Base-by-base conservation (phyloP, 2,113 vertebrate species). In the Phrynocephalus versicolor region DNA sequence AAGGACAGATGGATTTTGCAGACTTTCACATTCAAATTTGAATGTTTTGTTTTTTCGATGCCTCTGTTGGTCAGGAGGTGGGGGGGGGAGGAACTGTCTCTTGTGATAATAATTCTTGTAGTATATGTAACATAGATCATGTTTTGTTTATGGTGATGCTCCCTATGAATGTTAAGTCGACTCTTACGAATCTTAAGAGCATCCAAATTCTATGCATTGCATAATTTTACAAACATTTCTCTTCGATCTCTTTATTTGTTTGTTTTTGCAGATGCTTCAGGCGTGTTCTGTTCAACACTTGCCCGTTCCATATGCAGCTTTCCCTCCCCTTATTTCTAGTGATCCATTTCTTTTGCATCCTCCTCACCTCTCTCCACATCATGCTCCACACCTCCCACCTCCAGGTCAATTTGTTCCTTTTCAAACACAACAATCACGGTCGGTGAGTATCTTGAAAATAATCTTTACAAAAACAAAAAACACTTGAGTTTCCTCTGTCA, bases 241-340 rank as follows among this genome's bases (percentile, higher is more conserved):
- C 92, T 92, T 94, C n/a, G n/a, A n/a, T 51, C 10, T 51, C 45
- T 51, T 51, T 51, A n/a, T n/a, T n/a, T n/a, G n/a, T 51, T 51
- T 51, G 5, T 7, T 93, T 87, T 95, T 91, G 88, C 95, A 99
- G 98, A 97, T 99, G 98, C 96, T 99, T 89, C 98, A 98, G 83
- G 97, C 98, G 0, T 99, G 98, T 94, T 99, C 98, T 23, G 97
- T 99, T 93, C 98, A 99, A 94, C 98, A 99, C 94, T 95, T 99
- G 88, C 98, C 98, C 6, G 97, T 99, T 86, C 97, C 98, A 70
- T 99, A 99, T 81, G 96, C 97, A 94, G 96, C 98, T n/a, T 99
- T 99, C 89, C 98, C 98, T 14, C 98, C 98, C 16, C 96, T 99
- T 88, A 96, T 99, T 91, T 98, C 98, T 94, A 98, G 97, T 76